phyloP scores from a whole-genome alignment of 2,888 invertebrate species.

The Prosopocoilus inquinatus region DNA sequence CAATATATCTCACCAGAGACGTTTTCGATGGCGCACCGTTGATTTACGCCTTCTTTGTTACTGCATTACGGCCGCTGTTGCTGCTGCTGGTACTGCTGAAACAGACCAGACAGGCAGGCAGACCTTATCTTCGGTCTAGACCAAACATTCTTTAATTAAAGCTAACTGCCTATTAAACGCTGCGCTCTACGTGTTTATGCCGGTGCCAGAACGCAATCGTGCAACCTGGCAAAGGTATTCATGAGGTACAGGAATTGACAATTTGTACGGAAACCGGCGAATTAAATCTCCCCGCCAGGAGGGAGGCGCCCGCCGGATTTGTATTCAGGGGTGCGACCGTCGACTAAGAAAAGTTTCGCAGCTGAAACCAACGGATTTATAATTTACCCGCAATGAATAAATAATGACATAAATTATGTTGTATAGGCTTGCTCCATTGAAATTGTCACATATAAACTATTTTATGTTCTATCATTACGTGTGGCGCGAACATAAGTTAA shows the following conservation, averaged over 20 bases:
- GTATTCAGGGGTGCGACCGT: conserved; percentile 13
- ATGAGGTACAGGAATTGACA: conserved; percentile 12
- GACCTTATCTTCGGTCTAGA: conserved; percentile 34
- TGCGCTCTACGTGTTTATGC: conserved; percentile 30
- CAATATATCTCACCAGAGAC: conserved; percentile 39
- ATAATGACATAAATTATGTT: too few relatives aligned
- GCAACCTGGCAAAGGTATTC: background rate
- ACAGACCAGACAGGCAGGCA: conserved; percentile 28
- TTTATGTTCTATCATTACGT: too few relatives aligned
- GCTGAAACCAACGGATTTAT: conserved; percentile 11
- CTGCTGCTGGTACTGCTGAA: conserved; percentile 22
- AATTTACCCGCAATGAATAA: conserved; percentile 6
- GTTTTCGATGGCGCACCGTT: conserved; percentile 39
- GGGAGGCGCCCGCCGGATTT: conserved; percentile 13
- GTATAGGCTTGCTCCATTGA: too few relatives aligned
- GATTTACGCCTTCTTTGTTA: conserved; percentile 42
- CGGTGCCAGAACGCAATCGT: conserved; percentile 17
- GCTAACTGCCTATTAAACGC: conserved; percentile 33
- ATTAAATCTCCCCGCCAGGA: conserved; percentile 10
- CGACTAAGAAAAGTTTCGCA: conserved; percentile 6
- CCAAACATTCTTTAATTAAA: conserved; percentile 38
- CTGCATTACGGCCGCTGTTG: conserved; percentile 31
- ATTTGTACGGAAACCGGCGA: conserved; percentile 15
- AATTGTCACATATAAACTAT: too few relatives aligned
- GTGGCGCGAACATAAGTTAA: too few relatives aligned